These are phyloP conservation scores for Pangasius mekongensis DNA, from an alignment of 2,797 vertebrate genomes.

Conservation along the genomic window DNA sequence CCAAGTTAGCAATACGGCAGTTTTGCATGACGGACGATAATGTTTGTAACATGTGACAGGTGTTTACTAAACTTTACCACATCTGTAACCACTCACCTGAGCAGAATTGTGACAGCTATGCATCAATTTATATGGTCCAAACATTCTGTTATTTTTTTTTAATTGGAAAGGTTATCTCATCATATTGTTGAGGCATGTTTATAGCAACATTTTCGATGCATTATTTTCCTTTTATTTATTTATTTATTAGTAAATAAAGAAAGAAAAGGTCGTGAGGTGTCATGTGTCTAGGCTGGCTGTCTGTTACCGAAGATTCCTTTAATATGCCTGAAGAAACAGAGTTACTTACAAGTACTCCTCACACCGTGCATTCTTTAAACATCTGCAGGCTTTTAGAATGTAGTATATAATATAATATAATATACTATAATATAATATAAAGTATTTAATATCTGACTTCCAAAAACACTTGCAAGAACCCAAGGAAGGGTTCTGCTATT, in stretches of 20 bases:
- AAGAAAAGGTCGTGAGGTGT: neutral
- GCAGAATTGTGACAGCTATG: neutral
- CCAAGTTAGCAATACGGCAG: neutral
- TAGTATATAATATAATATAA: neutral
- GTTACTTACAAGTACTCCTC: neutral
- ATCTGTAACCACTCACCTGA: neutral
- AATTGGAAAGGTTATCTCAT: conserved; percentile 51
- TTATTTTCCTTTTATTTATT: neutral
- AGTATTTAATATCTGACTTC: neutral
- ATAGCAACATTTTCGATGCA: neutral
- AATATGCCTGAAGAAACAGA: neutral
- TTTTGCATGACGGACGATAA: neutral
- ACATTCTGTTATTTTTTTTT: neutral
- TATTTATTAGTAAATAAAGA: too few relatives aligned
- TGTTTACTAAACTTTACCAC: neutral
- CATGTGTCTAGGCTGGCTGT: neutral
- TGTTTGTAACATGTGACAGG: neutral
- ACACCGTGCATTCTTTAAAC: neutral
- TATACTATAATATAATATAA: neutral
- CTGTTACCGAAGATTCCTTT: neutral
- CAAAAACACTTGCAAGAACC: neutral
- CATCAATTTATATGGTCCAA: neutral
- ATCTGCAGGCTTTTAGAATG: neutral
- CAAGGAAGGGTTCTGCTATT: neutral
- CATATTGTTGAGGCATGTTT: neutral